These are phyloP conservation scores for Erinaceus europaeus DNA, from an alignment of 2,113 vertebrate genomes.

Conservation along the genomic window DNA sequence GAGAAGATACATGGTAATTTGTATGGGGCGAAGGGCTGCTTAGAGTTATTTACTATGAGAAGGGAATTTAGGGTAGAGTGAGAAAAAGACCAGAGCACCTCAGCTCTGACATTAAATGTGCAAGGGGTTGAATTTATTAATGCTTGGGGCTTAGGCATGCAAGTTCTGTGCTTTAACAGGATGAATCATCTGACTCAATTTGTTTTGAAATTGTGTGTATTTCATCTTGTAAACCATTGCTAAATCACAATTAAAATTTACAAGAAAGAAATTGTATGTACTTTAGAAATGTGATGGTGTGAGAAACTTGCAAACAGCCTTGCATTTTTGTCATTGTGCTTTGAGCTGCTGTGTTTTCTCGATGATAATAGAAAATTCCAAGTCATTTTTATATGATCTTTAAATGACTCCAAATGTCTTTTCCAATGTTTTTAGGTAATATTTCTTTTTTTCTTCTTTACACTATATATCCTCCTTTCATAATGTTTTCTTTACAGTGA, in stretches of 20 bases:
- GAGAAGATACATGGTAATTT: background rate
- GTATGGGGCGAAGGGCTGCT: too few relatives aligned
- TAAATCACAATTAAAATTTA: too few relatives aligned
- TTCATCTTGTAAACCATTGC: too few relatives aligned
- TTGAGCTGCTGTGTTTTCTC: background rate
- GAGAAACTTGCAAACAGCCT: background rate
- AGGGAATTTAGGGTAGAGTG: too few relatives aligned
- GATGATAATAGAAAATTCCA: conserved; percentile 30
- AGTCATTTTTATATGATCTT: background rate
- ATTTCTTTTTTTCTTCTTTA: background rate
- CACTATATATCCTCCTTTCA: background rate
- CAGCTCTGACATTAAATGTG: too few relatives aligned
- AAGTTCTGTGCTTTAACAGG: too few relatives aligned
- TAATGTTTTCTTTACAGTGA: background rate
- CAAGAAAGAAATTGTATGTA: conserved; percentile 39
- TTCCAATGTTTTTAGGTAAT: conserved; percentile 9
- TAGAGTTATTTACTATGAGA: too few relatives aligned
- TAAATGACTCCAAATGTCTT: background rate
- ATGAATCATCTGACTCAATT: too few relatives aligned
- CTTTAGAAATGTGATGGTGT: background rate
- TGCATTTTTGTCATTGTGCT: conserved; percentile 18
- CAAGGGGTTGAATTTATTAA: too few relatives aligned
- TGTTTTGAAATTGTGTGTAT: too few relatives aligned
- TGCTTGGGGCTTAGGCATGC: too few relatives aligned
- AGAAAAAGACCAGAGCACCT: too few relatives aligned